These are phyloP conservation scores for Tachystola acroxantha DNA, from an alignment of 2,888 invertebrate species.

Conservation along the genomic window DNA sequence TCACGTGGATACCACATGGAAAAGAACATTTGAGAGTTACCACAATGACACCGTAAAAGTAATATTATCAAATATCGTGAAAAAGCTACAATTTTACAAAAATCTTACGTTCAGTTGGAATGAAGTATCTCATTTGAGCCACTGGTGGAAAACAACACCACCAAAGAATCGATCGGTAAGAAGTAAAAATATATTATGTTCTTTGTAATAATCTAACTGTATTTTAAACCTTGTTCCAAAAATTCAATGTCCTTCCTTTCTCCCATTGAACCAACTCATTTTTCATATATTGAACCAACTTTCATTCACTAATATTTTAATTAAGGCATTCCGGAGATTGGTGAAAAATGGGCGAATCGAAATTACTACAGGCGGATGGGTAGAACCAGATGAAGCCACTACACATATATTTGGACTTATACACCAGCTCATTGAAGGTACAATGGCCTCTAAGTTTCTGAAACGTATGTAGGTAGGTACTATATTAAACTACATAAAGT, in stretches of 20 bases:
- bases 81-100: slow-evolving; percentile 58
- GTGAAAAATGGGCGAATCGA: slow-evolving; percentile 90
- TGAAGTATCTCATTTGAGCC: slow-evolving; percentile 61
- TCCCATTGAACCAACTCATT: no score
- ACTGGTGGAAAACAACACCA: slow-evolving; percentile 55
- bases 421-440: slow-evolving; percentile 93
- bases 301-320: no score
- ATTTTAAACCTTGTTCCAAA: no score
- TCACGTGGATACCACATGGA: slow-evolving; percentile 58
- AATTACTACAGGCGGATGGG: slow-evolving; percentile 96
- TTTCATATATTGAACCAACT: no score
- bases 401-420: slow-evolving; percentile 91
- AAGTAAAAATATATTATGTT: neutral
- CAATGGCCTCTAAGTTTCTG: no score
- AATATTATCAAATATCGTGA: slow-evolving; percentile 55
- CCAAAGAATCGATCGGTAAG: slow-evolving; percentile 51
- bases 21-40: slow-evolving; percentile 45
- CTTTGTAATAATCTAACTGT: no score
- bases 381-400: slow-evolving; percentile 96
- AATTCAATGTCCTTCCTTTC: no score
- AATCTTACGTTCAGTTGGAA: slow-evolving; percentile 64
- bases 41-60: slow-evolving; percentile 46
- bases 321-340: slow-evolving; percentile 82
- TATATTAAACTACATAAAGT: no score
- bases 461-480: no score